Evolutionary conservation across 2,113 vertebrate genomes (phyloP), one percentile per base, ranked within the genome.

Genomic region (Amphiprion ocellaris): DNA sequence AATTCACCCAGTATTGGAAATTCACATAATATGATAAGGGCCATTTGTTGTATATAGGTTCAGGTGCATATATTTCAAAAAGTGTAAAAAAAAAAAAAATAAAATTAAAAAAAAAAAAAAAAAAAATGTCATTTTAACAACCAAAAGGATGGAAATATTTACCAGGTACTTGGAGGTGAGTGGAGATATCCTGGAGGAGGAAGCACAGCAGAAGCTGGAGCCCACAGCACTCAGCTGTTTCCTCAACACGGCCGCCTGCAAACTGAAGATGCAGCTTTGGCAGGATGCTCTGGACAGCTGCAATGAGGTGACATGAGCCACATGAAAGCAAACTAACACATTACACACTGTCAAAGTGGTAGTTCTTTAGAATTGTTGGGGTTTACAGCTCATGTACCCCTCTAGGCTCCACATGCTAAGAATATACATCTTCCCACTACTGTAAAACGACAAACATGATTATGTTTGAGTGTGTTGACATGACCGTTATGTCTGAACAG

Each of bases 161-260:
- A 37, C 8, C 90, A 99, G 98, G 91, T 99, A 99, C 62, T 88
- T 97, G 91, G 95, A 96, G 92, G 86, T 92, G 79, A 94, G 96
- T 63, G 95, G 95, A 75, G 94, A 93, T 24, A 87, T 87, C 17
- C 69, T 91, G 84, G 95, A 94, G 39, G 91, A 93, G 44, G 91
- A 92, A 44, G 69, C 17, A 4, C 93, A 94, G 79, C 66, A 89
- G 24, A 97, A 96, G 90, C 87, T 99, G 77, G 96, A 96, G 77
- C 83, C 95, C 17, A 78, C 94, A 0, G 96, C 95, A 47, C 90
- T 99, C 90, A 98, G 94, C 92, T 99, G 97, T 69, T 83, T 96
- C 70, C 93, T 99, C 84, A 99, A 99, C 92, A 97, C 96, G 0
- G 96, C 96, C 0, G 97, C 98, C 14, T 99, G 97, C 85, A 96